Percentiles rank a stretch among this genome's conserved stretches.
phyloP scores from a whole-genome alignment of 2,888 invertebrate genomes.

The Heteromurus nitidus region DNA sequence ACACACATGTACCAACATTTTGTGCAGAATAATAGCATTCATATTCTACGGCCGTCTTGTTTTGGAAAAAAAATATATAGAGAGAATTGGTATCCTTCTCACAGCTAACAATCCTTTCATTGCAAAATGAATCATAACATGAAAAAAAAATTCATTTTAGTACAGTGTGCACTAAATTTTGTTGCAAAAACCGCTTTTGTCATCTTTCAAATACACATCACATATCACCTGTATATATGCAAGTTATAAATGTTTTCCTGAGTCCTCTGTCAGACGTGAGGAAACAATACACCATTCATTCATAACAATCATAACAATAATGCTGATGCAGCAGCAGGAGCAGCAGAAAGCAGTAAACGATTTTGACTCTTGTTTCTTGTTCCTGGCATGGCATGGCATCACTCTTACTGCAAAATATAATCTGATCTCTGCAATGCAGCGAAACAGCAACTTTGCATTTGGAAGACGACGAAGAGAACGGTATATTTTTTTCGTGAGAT shows the following conservation, averaged over 20 bases:
- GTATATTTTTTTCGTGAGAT: constrained; percentile 40
- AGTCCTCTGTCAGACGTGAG: background rate
- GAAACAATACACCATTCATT: constrained; percentile 48
- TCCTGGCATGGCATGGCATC: background rate
- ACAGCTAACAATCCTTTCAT: constrained; percentile 6
- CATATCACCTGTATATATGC: constrained; percentile 9
- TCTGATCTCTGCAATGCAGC: background rate
- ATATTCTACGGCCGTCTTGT: constrained; percentile 32
- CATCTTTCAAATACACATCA: background rate
- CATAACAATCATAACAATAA: constrained; percentile 29
- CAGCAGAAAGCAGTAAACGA: background rate
- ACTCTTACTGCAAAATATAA: no score
- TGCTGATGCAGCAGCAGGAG: background rate
- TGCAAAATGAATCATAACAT: constrained; percentile 22
- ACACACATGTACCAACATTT: background rate
- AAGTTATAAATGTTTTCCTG: constrained; percentile 1
- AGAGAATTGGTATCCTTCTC: background rate
- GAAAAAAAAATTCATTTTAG: background rate
- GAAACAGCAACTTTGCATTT: constrained; percentile 21
- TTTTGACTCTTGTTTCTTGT: background rate
- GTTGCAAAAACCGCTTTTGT: constrained; percentile 4
- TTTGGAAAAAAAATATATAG: background rate
- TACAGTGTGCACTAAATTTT: background rate
- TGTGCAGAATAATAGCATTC: no score
- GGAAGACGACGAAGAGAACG: no score